Evolutionary conservation across 1,140 invertebrate species (phyloP), one percentile per base, ranked within the genome.

Genomic region (Episyrphus balteatus): DNA sequence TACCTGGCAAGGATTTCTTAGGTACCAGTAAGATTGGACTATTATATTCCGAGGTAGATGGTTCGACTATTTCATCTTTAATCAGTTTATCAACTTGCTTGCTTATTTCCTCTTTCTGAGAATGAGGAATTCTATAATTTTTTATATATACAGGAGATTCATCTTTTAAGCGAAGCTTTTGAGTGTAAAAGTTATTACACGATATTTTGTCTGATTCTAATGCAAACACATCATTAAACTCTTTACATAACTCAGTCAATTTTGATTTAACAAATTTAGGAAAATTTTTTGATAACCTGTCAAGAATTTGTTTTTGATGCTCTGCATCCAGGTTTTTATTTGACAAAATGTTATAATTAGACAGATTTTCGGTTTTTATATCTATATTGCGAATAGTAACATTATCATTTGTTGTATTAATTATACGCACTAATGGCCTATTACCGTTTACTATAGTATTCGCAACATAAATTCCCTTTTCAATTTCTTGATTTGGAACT

Each of bases 41-140:
- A 30, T 12, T 31, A 8, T 31, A 44, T 12, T 54, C 49, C 2
- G 48, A 55, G 9, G n/a, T 15, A 2, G 6, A 21, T 1, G 12
- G 1, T 0, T 21, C 31, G 10, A 47, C 41, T 17, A 47, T 26
- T 0, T 21, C 34, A 1, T 47, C 18, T 32, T 46, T 36, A 1
- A 50, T 10, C 2, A 51, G 17, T 21, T 43, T 8, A 5, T 43
- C 19, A 1, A 50, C 44, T 33, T 44, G 42, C 3, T 8, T 9
- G 3, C n/a, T 12, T 3, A 33, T 33, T 26, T 44, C 42, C 8
- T 9, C 31, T 44, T 44, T 44, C 31, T 44, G 42, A 26, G 5
- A 6, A n/a, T 44, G 42, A 8, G 42, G 42, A 17, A 3, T 10
- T n/a, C 42, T n/a, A n/a, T n/a, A n/a, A n/a, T n/a, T n/a, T n/a